phyloP scores from a whole-genome alignment of 1,140 invertebrate species.

The Eriocheir sinensis region DNA sequence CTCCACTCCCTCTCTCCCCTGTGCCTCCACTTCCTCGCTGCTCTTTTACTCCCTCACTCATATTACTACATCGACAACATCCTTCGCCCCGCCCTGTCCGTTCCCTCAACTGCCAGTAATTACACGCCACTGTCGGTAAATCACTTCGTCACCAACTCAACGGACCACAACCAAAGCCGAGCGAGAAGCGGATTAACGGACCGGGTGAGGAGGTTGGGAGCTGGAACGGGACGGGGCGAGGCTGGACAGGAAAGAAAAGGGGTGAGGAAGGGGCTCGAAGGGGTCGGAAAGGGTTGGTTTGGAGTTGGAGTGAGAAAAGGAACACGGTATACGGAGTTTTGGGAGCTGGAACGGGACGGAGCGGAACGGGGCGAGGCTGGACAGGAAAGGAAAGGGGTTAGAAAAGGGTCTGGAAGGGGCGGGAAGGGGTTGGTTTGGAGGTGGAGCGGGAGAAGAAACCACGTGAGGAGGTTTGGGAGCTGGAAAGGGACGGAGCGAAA shows the following conservation, averaged over 20 bases:
- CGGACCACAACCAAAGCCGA: neutral
- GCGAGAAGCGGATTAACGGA: neutral
- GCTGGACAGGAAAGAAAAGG: neutral
- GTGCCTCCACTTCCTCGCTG: neutral
- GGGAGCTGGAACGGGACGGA: neutral
- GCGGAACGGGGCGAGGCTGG: neutral
- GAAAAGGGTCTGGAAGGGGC: neutral
- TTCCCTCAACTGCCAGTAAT: neutral
- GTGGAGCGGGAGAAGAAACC: too few relatives aligned
- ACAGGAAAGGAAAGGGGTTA: neutral
- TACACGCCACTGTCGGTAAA: neutral
- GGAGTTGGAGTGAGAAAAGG: too few relatives aligned
- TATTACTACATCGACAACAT: slow-evolving; percentile 3
- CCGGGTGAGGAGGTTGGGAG: neutral
- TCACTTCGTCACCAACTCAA: neutral
- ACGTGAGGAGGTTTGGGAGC: too few relatives aligned
- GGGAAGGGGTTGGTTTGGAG: neutral
- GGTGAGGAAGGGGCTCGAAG: neutral
- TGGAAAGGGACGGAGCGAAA: neutral
- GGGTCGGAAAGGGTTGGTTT: neutral
- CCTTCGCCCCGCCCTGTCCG: neutral
- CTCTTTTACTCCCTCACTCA: neutral
- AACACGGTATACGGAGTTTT: too few relatives aligned
- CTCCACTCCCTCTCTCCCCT: neutral
- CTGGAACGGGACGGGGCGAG: neutral